These are phyloP conservation scores for Clytia hemisphaerica DNA, from an alignment of 30 jellyfish, hydroid and myxozoan genomes.

Conservation along the genomic window DNA sequence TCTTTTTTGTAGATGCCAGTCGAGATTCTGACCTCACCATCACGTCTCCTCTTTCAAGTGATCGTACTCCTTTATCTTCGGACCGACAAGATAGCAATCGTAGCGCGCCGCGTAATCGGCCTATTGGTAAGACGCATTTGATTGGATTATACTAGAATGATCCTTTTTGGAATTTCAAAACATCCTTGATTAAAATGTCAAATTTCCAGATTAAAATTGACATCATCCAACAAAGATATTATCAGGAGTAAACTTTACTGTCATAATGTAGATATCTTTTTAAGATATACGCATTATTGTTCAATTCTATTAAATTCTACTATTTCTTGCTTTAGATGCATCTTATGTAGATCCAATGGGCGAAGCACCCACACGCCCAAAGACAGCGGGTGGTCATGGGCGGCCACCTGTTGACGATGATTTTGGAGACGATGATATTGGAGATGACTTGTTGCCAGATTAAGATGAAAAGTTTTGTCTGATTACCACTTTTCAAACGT, in stretches of 20 bases:
- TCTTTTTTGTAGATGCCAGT: no score
- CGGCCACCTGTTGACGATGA: constrained; percentile 62
- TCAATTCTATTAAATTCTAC: constrained; percentile 1
- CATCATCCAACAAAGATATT: constrained; percentile 31
- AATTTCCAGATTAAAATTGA: constrained; percentile 24
- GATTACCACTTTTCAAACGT: not conserved
- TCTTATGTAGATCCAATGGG: constrained; percentile 88
- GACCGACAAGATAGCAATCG: no score
- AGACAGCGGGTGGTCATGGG: constrained; percentile 68
- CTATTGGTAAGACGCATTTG: no score
- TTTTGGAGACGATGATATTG: constrained; percentile 89
- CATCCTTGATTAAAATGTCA: no score
- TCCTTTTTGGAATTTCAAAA: no score
- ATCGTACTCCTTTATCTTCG: constrained; percentile 3
- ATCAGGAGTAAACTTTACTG: not conserved
- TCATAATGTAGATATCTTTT: not conserved
- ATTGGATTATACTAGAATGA: no score
- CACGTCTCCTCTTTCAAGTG: no score
- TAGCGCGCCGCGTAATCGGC: no score
- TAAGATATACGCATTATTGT: not conserved
- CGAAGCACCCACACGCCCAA: constrained; percentile 85
- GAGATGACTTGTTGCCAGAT: constrained; percentile 86
- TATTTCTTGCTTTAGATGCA: constrained; percentile 50
- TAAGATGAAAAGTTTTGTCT: no score
- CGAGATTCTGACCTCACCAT: no score